These are phyloP conservation scores for Sebastes iracundus DNA, from an alignment of 2,797 vertebrate species.

Conservation along the genomic window DNA sequence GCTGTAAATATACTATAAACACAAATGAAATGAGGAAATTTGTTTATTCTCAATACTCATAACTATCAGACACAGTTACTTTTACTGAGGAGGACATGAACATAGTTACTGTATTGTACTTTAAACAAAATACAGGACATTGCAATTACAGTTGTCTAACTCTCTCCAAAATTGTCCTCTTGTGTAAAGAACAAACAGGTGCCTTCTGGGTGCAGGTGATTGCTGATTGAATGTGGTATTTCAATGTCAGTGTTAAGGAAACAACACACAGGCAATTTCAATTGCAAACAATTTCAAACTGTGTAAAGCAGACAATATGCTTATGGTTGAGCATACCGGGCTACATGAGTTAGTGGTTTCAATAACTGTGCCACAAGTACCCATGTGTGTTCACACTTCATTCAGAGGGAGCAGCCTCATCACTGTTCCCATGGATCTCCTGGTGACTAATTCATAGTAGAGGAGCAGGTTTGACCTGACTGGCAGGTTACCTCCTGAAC, in stretches of 20 bases:
- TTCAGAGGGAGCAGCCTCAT: background rate
- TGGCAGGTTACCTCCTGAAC: background rate
- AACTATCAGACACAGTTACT: background rate
- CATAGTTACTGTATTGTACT: background rate
- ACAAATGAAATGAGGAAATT: background rate
- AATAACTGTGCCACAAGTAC: background rate
- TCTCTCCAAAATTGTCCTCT: background rate
- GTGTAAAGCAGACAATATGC: background rate
- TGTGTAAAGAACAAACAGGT: background rate
- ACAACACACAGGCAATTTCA: background rate
- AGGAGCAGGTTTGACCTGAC: conserved; percentile 60
- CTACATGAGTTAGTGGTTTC: background rate
- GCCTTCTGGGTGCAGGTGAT: background rate
- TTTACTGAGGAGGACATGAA: background rate
- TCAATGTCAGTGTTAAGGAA: background rate
- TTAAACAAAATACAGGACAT: background rate
- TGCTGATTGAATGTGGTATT: background rate
- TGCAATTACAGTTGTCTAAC: background rate
- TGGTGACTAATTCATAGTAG: background rate
- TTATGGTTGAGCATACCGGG: background rate
- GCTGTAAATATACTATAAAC: background rate
- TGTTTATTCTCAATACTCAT: background rate
- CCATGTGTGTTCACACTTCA: background rate
- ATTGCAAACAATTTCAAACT: no score
- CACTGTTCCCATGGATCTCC: conserved; percentile 7